These are phyloP conservation scores for Drosophila nigricruria DNA, from an alignment of 2,888 invertebrate species.

Conservation along the genomic window DNA sequence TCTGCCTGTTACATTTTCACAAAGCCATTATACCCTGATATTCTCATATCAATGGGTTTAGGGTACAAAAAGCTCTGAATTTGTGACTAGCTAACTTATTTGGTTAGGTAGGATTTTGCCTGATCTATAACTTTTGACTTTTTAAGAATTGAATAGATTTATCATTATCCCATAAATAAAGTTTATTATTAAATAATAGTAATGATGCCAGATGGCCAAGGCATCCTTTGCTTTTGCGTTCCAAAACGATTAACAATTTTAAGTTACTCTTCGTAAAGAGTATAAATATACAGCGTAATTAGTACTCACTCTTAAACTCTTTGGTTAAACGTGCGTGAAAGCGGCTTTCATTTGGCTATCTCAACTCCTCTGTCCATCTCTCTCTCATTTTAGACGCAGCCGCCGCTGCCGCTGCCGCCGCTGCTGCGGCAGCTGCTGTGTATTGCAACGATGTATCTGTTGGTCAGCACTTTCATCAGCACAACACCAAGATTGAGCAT, in stretches of 20 bases:
- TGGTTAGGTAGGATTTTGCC: too few relatives aligned
- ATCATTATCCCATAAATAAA: too few relatives aligned
- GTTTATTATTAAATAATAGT: too few relatives aligned
- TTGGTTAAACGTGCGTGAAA: slow-evolving; percentile 67
- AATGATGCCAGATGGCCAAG: too few relatives aligned
- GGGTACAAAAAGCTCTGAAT: too few relatives aligned
- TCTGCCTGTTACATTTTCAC: too few relatives aligned
- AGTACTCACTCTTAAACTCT: slow-evolving; percentile 28
- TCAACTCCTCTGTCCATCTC: slow-evolving; percentile 32
- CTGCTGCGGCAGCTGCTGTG: slow-evolving; percentile 70
- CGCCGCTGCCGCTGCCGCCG: slow-evolving; percentile 65
- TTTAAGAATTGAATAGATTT: too few relatives aligned
- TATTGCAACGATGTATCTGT: slow-evolving; percentile 80
- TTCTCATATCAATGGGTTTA: too few relatives aligned
- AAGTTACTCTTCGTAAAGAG: slow-evolving; percentile 8
- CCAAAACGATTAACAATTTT: not conserved
- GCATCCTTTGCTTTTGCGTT: too few relatives aligned
- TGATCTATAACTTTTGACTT: too few relatives aligned
- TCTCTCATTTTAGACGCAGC: slow-evolving; percentile 63
- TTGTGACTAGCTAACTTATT: too few relatives aligned
- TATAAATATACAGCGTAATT: slow-evolving; percentile 38
- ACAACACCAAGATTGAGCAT: slow-evolving; percentile 83
- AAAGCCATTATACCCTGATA: too few relatives aligned
- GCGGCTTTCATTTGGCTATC: slow-evolving; percentile 62
- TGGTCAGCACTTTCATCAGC: slow-evolving; percentile 73